These are phyloP conservation scores for Zingel zingel DNA, from an alignment of 2,113 vertebrate genomes.

Conservation along the genomic window DNA sequence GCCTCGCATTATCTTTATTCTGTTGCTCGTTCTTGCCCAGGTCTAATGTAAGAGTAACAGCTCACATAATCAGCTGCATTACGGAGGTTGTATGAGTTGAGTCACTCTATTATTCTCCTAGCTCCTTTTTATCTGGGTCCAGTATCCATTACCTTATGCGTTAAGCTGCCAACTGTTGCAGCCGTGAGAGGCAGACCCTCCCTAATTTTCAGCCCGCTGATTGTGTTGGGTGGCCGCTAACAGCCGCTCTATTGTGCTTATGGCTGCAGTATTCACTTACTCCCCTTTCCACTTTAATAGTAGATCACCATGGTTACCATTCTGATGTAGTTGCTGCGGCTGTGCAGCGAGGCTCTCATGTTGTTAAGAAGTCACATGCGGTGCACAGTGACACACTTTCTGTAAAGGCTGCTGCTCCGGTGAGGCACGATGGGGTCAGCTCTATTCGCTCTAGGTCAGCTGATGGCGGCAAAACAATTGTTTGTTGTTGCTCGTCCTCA, in stretches of 20 bases:
- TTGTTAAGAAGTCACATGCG: slow-evolving; percentile 68
- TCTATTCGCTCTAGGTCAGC: slow-evolving; percentile 63
- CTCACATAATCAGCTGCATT: slow-evolving; percentile 44
- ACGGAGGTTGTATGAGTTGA: slow-evolving; percentile 40
- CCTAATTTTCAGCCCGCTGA: slow-evolving; percentile 31
- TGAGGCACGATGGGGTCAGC: slow-evolving; percentile 41
- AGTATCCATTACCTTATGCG: slow-evolving; percentile 73
- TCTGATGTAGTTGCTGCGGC: slow-evolving; percentile 38
- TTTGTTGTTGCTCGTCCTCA: slow-evolving; percentile 55
- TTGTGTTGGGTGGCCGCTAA: slow-evolving; percentile 55
- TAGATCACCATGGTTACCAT: slow-evolving; percentile 69
- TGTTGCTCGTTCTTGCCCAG: slow-evolving; percentile 1
- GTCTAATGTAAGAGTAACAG: slow-evolving; percentile 5
- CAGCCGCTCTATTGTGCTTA: slow-evolving; percentile 72
- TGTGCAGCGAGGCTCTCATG: slow-evolving; percentile 33
- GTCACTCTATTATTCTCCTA: slow-evolving; percentile 63
- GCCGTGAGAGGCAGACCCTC: slow-evolving; percentile 41
- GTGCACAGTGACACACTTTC: slow-evolving; percentile 54
- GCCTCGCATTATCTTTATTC: not conserved
- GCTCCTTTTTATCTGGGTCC: slow-evolving; percentile 67
- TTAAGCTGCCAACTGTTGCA: slow-evolving; percentile 78
- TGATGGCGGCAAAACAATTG: slow-evolving; percentile 74
- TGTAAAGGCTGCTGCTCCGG: slow-evolving; percentile 42
- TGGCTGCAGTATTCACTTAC: slow-evolving; percentile 60
- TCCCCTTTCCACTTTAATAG: slow-evolving; percentile 54